Evolutionary conservation across 2,888 invertebrate species (phyloP).

Genomic region (Ptychoptera albimana): DNA sequence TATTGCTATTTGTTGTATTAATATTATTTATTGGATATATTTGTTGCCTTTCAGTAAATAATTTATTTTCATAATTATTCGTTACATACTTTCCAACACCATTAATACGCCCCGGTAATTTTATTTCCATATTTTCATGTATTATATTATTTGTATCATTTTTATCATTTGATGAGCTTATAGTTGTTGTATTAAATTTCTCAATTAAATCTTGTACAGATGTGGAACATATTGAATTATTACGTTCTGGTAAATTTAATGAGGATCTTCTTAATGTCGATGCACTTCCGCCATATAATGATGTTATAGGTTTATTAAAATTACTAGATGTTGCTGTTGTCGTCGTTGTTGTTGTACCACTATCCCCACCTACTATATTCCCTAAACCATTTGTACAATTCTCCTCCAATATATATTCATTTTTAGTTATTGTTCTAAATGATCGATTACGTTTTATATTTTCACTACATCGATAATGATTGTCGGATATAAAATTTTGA

Average conservation of each 20-base stretch:
- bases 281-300: too few species aligned
- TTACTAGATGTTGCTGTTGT: neutral
- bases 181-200: conserved; percentile 8
- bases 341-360: neutral
- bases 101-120: conserved; percentile 8
- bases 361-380: neutral
- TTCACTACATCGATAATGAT: conserved; percentile 11
- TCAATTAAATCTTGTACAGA: conserved; percentile 12
- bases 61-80: conserved; percentile 12
- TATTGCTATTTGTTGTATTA: conserved; percentile 3
- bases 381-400: conserved; percentile 3
- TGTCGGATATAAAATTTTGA: conserved; percentile 5
- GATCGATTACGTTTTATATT: conserved; percentile 13
- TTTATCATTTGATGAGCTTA: neutral
- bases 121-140: conserved; percentile 4
- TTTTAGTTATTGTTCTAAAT: conserved; percentile 12
- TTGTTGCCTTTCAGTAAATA: conserved; percentile 12
- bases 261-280: too few species aligned
- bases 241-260: too few species aligned
- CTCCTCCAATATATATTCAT: conserved; percentile 9
- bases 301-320: neutral
- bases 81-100: conserved; percentile 4
- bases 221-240: conserved; percentile 6
- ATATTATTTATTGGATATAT: conserved; percentile 9
- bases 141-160: neutral